A percentile compares a stretch with the other conserved stretches of the same genome.
phyloP scores from a whole-genome alignment of 1,140 invertebrate genomes.

The Papilio xuthus region DNA sequence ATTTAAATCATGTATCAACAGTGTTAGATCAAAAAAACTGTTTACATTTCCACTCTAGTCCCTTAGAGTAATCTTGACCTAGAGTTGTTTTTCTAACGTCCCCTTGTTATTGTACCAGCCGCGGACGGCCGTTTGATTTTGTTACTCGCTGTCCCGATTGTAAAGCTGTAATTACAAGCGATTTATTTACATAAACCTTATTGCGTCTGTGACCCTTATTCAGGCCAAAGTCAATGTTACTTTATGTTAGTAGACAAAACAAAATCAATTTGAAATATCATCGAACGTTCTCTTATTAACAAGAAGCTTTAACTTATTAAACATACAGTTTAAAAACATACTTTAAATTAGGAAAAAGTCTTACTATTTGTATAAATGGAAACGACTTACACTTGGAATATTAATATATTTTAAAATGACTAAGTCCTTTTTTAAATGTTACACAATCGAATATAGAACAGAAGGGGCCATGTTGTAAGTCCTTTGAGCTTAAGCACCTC shows the following conservation, averaged over 20 bases:
- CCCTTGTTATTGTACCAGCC: conserved; percentile 62
- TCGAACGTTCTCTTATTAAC: not conserved
- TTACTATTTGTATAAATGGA: not conserved
- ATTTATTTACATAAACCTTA: conserved; percentile 40
- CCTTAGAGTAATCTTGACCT: conserved; percentile 54
- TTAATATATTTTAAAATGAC: not conserved
- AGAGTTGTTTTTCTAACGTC: conserved; percentile 61
- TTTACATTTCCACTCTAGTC: conserved; percentile 24
- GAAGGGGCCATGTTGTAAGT: conserved; percentile 43
- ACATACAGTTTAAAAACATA: not conserved
- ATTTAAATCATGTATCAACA: conserved; percentile 7
- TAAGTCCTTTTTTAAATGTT: not conserved
- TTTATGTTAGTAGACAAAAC: not conserved
- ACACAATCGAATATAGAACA: conserved; percentile 6
- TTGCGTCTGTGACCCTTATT: conserved; percentile 12
- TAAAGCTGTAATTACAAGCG: conserved; percentile 62
- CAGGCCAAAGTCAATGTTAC: conserved; percentile 7
- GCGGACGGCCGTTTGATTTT: conserved; percentile 54
- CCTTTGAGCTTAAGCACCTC: conserved; percentile 68
- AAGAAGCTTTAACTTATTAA: no score
- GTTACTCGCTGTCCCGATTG: conserved; percentile 56
- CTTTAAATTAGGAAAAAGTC: not conserved
- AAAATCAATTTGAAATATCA: not conserved
- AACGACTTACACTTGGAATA: not conserved
- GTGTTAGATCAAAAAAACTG: conserved; percentile 3